phyloP scores from a whole-genome alignment of 2,113 vertebrate genomes.

The Gavia stellata region DNA sequence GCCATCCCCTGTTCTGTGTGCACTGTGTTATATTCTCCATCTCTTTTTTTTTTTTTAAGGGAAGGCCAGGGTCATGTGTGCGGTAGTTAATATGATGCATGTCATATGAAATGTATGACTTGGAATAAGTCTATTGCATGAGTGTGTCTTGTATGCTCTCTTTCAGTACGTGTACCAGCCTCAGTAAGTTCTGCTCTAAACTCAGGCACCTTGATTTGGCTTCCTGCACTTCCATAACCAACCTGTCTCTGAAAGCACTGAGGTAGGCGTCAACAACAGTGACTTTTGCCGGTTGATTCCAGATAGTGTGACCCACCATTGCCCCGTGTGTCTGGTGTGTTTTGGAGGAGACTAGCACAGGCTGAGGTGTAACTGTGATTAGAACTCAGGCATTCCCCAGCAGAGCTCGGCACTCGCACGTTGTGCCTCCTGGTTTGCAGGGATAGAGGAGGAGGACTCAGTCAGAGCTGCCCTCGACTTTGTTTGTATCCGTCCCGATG shows the following conservation, averaged over 20 bases:
- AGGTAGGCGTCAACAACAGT: conserved; percentile 70
- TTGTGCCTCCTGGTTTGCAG: background rate
- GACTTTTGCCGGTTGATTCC: background rate
- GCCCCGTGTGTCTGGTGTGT: no score
- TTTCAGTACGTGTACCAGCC: conserved; percentile 92
- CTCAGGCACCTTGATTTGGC: conserved; percentile 94
- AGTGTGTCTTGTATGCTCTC: background rate
- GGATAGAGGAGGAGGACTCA: background rate
- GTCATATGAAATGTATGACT: fast-evolving
- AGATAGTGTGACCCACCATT: fast-evolving
- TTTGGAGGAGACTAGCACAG: background rate
- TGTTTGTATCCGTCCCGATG: background rate
- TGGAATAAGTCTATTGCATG: fast-evolving
- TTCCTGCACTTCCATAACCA: conserved; percentile 98
- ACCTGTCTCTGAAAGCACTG: conserved; percentile 96
- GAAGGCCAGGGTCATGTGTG: fast-evolving
- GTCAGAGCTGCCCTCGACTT: background rate
- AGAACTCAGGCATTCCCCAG: background rate
- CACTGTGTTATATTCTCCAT: fast-evolving
- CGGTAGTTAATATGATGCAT: background rate
- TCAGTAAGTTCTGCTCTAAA: conserved; percentile 99
- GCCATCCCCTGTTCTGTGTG: fast-evolving
- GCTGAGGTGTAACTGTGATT: background rate
- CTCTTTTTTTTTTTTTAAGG: background rate
- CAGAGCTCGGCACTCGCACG: fast-evolving